These are phyloP conservation scores for Euzetes globulus DNA, from an alignment of 2,888 invertebrate species.

Conservation along the genomic window DNA sequence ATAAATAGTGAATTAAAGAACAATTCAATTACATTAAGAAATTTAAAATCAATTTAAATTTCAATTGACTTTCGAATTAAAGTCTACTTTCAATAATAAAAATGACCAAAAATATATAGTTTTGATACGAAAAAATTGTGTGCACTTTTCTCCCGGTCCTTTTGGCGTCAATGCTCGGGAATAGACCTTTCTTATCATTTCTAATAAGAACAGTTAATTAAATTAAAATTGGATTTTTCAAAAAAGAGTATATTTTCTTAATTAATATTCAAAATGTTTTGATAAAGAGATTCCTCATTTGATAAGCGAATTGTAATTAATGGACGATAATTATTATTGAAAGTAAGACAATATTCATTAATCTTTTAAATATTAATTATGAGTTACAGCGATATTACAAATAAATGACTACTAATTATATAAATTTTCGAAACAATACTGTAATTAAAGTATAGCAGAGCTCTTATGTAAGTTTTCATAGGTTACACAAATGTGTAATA, in stretches of 20 bases:
- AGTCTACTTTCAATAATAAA: background rate
- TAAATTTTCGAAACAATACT: background rate
- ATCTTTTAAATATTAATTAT: background rate
- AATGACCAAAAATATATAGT: background rate
- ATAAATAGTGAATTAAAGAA: too few species aligned
- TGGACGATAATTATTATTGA: slow-evolving; percentile 19
- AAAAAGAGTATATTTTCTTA: background rate
- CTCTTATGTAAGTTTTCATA: too few species aligned
- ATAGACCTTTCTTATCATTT: too few species aligned
- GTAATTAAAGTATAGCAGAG: background rate
- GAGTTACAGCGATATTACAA: slow-evolving; percentile 10
- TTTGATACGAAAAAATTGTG: background rate
- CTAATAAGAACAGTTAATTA: too few species aligned
- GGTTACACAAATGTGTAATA: background rate
- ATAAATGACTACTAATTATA: slow-evolving; percentile 18
- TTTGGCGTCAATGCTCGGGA: too few species aligned
- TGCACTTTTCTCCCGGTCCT: too few species aligned
- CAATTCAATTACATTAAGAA: too few species aligned
- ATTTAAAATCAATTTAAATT: too few species aligned
- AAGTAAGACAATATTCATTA: slow-evolving; percentile 13
- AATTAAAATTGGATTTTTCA: background rate
- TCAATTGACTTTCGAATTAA: background rate
- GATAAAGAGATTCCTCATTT: slow-evolving; percentile 6
- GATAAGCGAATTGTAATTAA: background rate
- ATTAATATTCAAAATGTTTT: background rate